Base-by-base conservation (phyloP, 2,113 vertebrate species). In the Paedocypris sp. region DNA sequence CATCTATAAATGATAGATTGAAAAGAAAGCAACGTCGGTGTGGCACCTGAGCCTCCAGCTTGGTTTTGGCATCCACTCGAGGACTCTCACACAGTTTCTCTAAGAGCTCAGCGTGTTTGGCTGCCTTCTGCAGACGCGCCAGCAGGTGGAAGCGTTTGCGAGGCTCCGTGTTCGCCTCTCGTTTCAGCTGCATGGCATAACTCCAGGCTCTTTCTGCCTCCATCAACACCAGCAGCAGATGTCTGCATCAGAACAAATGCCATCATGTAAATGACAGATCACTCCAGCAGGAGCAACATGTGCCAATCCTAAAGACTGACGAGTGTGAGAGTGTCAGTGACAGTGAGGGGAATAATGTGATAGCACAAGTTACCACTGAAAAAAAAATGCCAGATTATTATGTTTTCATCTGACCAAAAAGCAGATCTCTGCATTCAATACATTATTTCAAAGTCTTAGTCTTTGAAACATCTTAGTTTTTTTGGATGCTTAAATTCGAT, bases 161-260 rank as follows among this genome's bases (percentile, higher is more conserved):
- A 1, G 92, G 94, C 60, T 99, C 95, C 0, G 95, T 99, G 77
- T 97, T 98, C 10, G 94, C 94, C 60, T 99, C 95, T 76, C 94
- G 92, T 54, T 99, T 99, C 71, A 99, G 88, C 80, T 99, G 95
- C 95, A 99, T 99, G 74, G 94, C 90, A 0, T 99, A 99, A 70
- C 95, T 96, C 95, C 95, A 99, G 12, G 95, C 94, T 42, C 95
- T 80, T 67, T 99, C 95, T 0, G 94, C 93, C 64, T 97, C 92
- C 91, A 99, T 98, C 71, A 99, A 82, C 64, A 96, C 89, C 74
- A 99, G 68, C 66, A 99, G 76, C 62, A 99, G 79, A 28, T 96
- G 95, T 62, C 95, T 99, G 12, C 3, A 13, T 9, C 16, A 31
- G 0, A 29, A n/a, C n/a, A n/a, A n/a, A n/a, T n/a, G n/a, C n/a